Base-by-base conservation (phyloP, 1,140 invertebrate species). In the Atta cephalotes region DNA sequence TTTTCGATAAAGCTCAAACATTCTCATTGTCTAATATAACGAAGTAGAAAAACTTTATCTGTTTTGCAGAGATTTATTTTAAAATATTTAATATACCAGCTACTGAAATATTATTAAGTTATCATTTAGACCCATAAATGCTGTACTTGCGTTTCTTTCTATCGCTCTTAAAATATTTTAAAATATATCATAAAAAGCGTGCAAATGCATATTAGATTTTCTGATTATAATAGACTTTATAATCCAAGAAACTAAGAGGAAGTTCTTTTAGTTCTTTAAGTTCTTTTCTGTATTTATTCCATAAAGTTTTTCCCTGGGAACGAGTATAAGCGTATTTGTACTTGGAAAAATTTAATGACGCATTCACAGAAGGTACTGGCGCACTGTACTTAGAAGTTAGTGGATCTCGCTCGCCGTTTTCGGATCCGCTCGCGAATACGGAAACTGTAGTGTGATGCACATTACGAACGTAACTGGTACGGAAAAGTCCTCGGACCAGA, bases 401-500 rank as follows among this genome's bases (percentile, higher is more conserved):
- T 14, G 28, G 25, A 81, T 58, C 16, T 70, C 79, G 51, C 21
- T 21, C 21, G 21, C 21, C 21, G 21, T 21, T 56, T 68, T 56
- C 35, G 31, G 21, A 56, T 39, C 14, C 35, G 49, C 51, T 53
- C 21, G 76, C 28, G 77, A 2, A 39, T 31, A 49, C 68, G 25
- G 39, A 72, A 82, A 82, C 53, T 74, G 56, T 39, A 51, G 56
- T 35, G 66, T 18, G 28, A 31, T 49, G 60, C 60, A 65, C 39
- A 62, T 82, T 68, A 60, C 31, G 25, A 12, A 31, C 60, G 81
- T 85, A 86, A 89, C 84, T 90, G 84, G 76, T 76, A 87, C 87
- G 74, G 53, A 88, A 87, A 66, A 72, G 80, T 87, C 58, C 78
- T 88, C 65, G 56, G 53, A 51, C 58, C 78, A 84, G 84, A 90